phyloP scores from a whole-genome alignment of 2,888 invertebrate genomes.

The Fabriciana adippe region DNA sequence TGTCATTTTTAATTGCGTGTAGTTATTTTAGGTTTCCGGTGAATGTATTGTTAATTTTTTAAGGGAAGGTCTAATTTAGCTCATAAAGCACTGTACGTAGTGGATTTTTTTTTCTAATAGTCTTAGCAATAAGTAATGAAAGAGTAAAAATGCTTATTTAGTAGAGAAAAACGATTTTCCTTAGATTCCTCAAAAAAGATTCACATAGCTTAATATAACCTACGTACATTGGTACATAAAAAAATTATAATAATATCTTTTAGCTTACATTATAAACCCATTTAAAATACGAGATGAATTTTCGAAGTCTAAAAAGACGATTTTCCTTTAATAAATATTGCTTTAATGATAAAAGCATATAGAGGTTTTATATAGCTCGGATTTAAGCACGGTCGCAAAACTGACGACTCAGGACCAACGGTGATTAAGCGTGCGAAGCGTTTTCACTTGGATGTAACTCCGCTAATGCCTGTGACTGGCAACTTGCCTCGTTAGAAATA shows the following conservation, averaged over 20 bases:
- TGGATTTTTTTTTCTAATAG: too few species aligned
- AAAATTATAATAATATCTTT: too few species aligned
- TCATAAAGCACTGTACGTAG: background rate
- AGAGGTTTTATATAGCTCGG: background rate
- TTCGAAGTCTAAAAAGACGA: too few species aligned
- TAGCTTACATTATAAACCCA: too few species aligned
- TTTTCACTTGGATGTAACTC: constrained; percentile 40
- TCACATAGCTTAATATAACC: too few species aligned
- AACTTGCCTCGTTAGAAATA: constrained; percentile 35
- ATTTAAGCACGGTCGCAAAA: constrained; percentile 18
- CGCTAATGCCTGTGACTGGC: constrained; percentile 37
- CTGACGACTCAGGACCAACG: constrained; percentile 36
- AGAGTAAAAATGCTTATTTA: too few species aligned
- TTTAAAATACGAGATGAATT: too few species aligned
- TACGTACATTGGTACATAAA: too few species aligned
- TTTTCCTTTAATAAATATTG: background rate
- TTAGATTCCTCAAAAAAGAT: too few species aligned
- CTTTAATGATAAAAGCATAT: background rate
- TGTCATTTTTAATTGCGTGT: constrained; percentile 40
- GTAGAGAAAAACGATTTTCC: too few species aligned
- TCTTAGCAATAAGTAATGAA: too few species aligned
- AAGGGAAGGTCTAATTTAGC: background rate
- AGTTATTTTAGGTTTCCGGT: constrained; percentile 2
- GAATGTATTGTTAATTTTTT: background rate
- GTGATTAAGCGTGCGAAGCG: constrained; percentile 65